A percentile compares a stretch with the other conserved stretches of the same genome.
phyloP scores from a whole-genome alignment of 1,140 invertebrate genomes.

The fruit fly (Drosophila melanogaster) region Release_6_plus_ISO1_MT NT_037436.4:17977001-17977500 shows the following conservation, averaged over 20 bases:
- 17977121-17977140: conserved; percentile 27
- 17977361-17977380: too few species aligned
- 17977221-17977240: conserved; percentile 74
- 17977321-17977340: background rate
- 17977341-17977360: background rate
- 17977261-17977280: conserved; percentile 52
- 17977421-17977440: too few species aligned
- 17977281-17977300: conserved; percentile 8
- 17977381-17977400: too few species aligned
- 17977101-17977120: conserved; percentile 8
- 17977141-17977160: conserved; percentile 28
- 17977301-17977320: conserved; percentile 2
- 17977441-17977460: too few species aligned
- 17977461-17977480: too few species aligned
- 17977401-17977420: too few species aligned
- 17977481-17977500: too few species aligned
- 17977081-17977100: conserved; percentile 22
- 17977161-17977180: conserved; percentile 23
- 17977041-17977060: conserved; percentile 62
- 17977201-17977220: conserved; percentile 56
- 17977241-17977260: conserved; percentile 51
- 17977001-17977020: conserved; percentile 13
- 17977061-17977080: conserved; percentile 25
- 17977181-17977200: background rate
- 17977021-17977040: conserved; percentile 38